Percentiles rank a stretch among this genome's conserved stretches.
Evolutionary conservation across 2,888 invertebrate genomes (phyloP).

Genomic region (Lasioglossum figueresi): DNA sequence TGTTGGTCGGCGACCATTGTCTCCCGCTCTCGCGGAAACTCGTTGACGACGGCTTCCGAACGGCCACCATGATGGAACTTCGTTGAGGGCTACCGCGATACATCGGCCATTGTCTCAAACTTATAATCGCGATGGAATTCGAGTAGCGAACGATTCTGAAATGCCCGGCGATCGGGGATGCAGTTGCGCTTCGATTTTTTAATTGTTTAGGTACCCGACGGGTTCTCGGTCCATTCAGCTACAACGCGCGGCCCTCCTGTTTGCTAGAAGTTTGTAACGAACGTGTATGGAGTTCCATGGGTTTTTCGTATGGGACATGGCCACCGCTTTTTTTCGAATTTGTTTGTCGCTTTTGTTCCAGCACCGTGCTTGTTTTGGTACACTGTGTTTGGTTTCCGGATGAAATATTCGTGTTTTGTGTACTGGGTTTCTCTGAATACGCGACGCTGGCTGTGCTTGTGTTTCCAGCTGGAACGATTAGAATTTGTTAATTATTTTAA

Average conservation of each 20-base stretch:
- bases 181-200: background rate
- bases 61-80: conserved; percentile 14
- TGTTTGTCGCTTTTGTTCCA: background rate
- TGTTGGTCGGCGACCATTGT: conserved; percentile 45
- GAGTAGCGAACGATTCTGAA: background rate
- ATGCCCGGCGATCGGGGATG: background rate
- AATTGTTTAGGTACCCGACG: background rate
- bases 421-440: background rate
- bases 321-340: background rate
- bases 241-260: background rate
- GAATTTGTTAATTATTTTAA: background rate
- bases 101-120: conserved; percentile 11
- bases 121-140: conserved; percentile 16
- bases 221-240: background rate
- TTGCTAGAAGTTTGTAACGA: background rate
- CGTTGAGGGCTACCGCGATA: conserved; percentile 3
- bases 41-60: conserved; percentile 39
- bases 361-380: background rate
- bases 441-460: background rate
- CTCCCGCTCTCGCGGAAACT: conserved; percentile 38
- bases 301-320: background rate
- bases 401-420: background rate
- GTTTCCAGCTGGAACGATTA: background rate
- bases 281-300: background rate
- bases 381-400: background rate